phyloP scores from a whole-genome alignment of 2,113 vertebrate genomes.

The Centrocercus urophasianus region DNA sequence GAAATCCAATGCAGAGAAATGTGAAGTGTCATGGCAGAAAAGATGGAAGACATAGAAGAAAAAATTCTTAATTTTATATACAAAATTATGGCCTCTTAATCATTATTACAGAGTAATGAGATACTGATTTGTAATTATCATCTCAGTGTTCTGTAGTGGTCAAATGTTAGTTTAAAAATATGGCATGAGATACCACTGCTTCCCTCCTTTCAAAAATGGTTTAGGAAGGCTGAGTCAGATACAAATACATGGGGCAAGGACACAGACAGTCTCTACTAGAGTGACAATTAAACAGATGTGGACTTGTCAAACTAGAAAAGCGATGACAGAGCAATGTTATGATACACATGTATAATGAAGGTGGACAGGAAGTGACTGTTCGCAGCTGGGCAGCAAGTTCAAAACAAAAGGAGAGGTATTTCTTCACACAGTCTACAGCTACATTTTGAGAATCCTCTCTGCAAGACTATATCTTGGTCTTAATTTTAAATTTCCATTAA shows the following conservation, averaged over 20 bases:
- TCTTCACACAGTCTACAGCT: neutral
- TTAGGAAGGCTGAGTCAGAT: neutral
- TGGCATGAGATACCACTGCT: neutral
- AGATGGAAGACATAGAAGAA: neutral
- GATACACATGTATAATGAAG: neutral
- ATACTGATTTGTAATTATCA: neutral
- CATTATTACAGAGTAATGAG: neutral
- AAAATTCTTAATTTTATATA: neutral
- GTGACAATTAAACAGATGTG: constrained; percentile 18
- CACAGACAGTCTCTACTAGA: neutral
- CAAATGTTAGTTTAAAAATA: neutral
- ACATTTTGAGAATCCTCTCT: neutral
- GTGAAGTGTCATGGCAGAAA: neutral
- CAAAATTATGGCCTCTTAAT: neutral
- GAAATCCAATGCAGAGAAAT: neutral
- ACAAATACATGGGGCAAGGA: neutral
- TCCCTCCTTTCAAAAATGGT: neutral
- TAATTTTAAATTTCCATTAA: neutral
- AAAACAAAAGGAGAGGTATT: neutral
- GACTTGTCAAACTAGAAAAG: constrained; percentile 22
- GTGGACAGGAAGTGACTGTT: constrained; percentile 9
- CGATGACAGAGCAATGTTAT: neutral
- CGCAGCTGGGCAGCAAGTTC: neutral
- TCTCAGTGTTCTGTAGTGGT: neutral
- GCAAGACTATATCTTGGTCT: neutral